phyloP scores from a whole-genome alignment of 2,797 vertebrate species.

The Vireo griseus region DNA sequence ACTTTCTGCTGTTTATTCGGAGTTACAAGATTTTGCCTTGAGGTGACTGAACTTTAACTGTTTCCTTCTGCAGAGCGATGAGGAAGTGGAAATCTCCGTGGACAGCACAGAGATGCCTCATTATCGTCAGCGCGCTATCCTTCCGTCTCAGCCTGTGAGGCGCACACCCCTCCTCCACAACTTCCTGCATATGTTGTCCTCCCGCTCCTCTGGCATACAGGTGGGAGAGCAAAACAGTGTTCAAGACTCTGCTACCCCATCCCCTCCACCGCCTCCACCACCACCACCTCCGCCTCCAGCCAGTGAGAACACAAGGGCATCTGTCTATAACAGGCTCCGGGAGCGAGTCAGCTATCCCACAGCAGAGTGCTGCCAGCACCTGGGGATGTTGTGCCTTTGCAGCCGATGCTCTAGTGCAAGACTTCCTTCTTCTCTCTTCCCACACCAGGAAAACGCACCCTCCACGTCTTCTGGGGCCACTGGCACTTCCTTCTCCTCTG shows the following conservation, averaged over 20 bases:
- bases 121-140: constrained; percentile 93
- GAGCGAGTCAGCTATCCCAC: constrained; percentile 82
- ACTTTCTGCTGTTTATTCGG: constrained; percentile 12
- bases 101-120: constrained; percentile 95
- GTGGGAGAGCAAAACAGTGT: constrained; percentile 82
- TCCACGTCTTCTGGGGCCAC: constrained; percentile 76
- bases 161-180: constrained; percentile 98
- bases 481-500: constrained; percentile 88
- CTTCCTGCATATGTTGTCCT: constrained; percentile 98
- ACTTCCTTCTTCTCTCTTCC: constrained; percentile 80
- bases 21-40: neutral
- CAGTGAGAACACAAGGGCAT: constrained; percentile 82
- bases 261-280: constrained; percentile 78
- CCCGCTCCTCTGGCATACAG: constrained; percentile 88
- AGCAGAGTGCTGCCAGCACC: constrained; percentile 93
- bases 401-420: constrained; percentile 88
- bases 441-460: constrained; percentile 72
- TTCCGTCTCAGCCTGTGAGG: constrained; percentile 94
- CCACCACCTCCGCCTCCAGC: constrained; percentile 80
- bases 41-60: neutral
- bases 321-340: constrained; percentile 82
- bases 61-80: constrained; percentile 83
- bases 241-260: constrained; percentile 81
- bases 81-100: constrained; percentile 96
- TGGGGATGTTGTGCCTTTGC: constrained; percentile 94